phyloP scores from a whole-genome alignment of 2,888 invertebrate genomes.

The Torymus auratus region DNA sequence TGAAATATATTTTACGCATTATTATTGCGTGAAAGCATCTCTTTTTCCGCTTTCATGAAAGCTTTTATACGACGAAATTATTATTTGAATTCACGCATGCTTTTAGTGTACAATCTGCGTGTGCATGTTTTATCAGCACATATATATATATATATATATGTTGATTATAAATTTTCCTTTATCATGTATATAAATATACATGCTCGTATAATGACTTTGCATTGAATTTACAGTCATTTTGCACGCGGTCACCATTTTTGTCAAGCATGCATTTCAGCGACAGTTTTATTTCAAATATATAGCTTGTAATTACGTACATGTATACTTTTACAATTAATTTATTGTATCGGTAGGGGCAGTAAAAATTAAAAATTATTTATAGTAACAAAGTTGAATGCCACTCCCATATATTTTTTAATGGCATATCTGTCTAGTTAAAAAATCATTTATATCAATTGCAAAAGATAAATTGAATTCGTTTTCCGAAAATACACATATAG shows the following conservation, averaged over 20 bases:
- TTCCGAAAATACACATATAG: too few relatives aligned
- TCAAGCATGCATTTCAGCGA: not conserved
- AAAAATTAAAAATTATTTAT: too few relatives aligned
- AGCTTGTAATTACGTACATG: too few relatives aligned
- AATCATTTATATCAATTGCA: too few relatives aligned
- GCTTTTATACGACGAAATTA: conserved; percentile 15
- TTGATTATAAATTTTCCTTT: conserved; percentile 37
- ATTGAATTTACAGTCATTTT: not conserved
- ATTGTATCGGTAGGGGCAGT: too few relatives aligned
- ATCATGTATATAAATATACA: conserved; percentile 9
- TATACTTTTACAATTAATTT: too few relatives aligned
- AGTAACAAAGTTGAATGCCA: too few relatives aligned
- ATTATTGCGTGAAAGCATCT: not conserved
- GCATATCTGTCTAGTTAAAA: too few relatives aligned
- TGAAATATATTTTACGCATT: not conserved
- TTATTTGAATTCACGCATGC: conserved; percentile 22
- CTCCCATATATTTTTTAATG: too few relatives aligned
- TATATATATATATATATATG: conserved; percentile 10
- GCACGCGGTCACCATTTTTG: not conserved
- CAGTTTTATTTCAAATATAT: not conserved
- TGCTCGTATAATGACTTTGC: conserved; percentile 10
- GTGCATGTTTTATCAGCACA: conserved; percentile 9
- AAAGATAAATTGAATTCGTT: too few relatives aligned
- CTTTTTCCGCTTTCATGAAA: not conserved
- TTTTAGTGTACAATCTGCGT: conserved; percentile 32